Percentiles rank a stretch among this genome's conserved stretches.
Conservation (phyloP, 2,797 vertebrate genomes). For the Myoxocephalus aenaeus region DNA sequence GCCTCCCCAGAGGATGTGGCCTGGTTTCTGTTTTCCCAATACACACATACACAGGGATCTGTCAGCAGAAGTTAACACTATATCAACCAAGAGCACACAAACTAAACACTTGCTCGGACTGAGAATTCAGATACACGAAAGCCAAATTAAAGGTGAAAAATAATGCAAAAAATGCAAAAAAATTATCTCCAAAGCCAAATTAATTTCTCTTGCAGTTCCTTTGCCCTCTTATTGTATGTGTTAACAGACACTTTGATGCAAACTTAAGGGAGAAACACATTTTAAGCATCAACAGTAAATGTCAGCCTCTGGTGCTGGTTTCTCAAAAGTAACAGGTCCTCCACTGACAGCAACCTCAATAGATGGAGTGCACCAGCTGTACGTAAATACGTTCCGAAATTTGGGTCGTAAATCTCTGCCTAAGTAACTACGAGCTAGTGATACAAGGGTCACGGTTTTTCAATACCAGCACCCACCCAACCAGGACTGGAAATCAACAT, state of each 20-base stretch:
- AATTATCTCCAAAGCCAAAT: not conserved
- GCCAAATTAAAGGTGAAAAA: not conserved
- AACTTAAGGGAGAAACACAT: slow-evolving; percentile 17
- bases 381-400: not conserved
- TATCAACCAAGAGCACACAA: slow-evolving; percentile 33
- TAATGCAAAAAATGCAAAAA: slow-evolving; percentile 14
- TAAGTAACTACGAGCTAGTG: not conserved
- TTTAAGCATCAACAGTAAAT: slow-evolving; percentile 11
- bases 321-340: slow-evolving; percentile 1
- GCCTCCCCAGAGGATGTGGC: slow-evolving; percentile 70
- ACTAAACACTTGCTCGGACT: slow-evolving; percentile 8
- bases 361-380: not conserved
- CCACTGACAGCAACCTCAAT: not conserved
- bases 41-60: slow-evolving; percentile 47
- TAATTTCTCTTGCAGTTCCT: not conserved
- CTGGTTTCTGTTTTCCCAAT: slow-evolving; percentile 63
- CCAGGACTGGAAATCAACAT: not conserved
- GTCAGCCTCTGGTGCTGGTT: slow-evolving; percentile 10
- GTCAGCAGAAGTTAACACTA: slow-evolving; percentile 31
- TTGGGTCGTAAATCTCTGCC: slow-evolving; percentile 1
- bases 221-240: not conserved
- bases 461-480: not conserved
- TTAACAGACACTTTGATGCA: slow-evolving; percentile 13
- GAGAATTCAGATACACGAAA: slow-evolving; percentile 5
- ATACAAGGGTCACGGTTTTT: not conserved